These are phyloP conservation scores for Artibeus jamaicensis DNA, from an alignment of 2,797 vertebrate genomes.

Conservation along the genomic window DNA sequence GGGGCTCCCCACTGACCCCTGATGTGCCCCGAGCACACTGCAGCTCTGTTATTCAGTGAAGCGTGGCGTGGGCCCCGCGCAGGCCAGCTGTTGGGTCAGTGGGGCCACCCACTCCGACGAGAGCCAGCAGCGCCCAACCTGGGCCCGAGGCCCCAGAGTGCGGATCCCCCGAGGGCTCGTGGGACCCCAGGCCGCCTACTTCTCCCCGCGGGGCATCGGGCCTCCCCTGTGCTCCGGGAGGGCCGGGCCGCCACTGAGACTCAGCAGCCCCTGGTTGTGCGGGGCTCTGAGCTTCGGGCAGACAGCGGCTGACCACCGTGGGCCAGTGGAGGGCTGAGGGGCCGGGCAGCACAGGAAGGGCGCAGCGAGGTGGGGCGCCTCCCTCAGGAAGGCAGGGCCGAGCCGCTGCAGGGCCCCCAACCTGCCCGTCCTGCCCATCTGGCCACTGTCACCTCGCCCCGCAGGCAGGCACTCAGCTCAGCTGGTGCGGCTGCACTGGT, in stretches of 20 bases:
- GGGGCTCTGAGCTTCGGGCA: neutral
- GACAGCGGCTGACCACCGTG: rapidly evolving
- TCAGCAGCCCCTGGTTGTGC: neutral
- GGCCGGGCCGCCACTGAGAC: rapidly evolving
- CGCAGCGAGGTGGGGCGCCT: rapidly evolving
- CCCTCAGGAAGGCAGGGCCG: neutral
- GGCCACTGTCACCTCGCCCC: rapidly evolving
- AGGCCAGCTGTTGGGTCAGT: rapidly evolving
- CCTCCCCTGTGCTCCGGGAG: neutral
- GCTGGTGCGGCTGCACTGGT: rapidly evolving
- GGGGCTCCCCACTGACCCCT: rapidly evolving
- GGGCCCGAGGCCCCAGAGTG: rapidly evolving
- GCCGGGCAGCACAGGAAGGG: neutral
- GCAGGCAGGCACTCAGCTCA: rapidly evolving
- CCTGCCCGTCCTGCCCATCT: neutral
- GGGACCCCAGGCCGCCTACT: neutral
- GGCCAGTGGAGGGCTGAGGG: neutral
- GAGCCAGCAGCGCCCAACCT: neutral
- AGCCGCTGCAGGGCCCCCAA: neutral
- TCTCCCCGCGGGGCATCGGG: rapidly evolving
- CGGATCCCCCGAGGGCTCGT: rapidly evolving
- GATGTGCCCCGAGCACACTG: rapidly evolving
- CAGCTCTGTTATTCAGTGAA: rapidly evolving
- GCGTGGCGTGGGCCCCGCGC: too few relatives aligned
- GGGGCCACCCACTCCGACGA: too few relatives aligned